These are phyloP conservation scores for Trichogramma evanescens DNA, from an alignment of 2,888 invertebrate genomes.

Conservation along the genomic window DNA sequence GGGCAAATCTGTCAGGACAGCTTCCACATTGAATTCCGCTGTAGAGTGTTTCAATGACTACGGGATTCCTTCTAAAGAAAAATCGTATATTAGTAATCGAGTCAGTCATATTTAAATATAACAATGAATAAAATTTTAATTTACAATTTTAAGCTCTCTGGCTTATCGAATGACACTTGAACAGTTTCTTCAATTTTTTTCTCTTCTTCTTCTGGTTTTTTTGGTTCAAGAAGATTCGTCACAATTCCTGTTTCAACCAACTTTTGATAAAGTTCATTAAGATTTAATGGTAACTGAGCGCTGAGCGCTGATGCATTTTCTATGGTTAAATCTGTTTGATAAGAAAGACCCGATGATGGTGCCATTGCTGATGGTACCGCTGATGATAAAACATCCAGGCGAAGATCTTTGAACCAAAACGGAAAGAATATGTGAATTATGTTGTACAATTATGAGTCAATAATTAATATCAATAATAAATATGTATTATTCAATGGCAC, in stretches of 20 bases:
- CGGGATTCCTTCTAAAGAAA: slow-evolving; percentile 61
- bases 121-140: slow-evolving; percentile 26
- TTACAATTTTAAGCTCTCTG: slow-evolving; percentile 69
- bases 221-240: slow-evolving; percentile 41
- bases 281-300: slow-evolving; percentile 54
- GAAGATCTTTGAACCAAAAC: slow-evolving; percentile 31
- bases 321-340: slow-evolving; percentile 19
- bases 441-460: no score
- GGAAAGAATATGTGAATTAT: no score
- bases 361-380: slow-evolving; percentile 22
- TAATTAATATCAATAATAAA: neutral
- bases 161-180: slow-evolving; percentile 60
- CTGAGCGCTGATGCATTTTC: slow-evolving; percentile 29
- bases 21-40: slow-evolving; percentile 93
- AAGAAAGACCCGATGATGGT: slow-evolving; percentile 20
- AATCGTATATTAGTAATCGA: neutral
- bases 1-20: slow-evolving; percentile 89
- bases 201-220: slow-evolving; percentile 37
- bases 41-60: slow-evolving; percentile 65
- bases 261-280: slow-evolving; percentile 78
- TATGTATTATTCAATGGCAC: neutral
- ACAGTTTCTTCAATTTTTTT: slow-evolving; percentile 49
- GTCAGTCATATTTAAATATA: neutral
- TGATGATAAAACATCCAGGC: slow-evolving; percentile 54
- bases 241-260: slow-evolving; percentile 80